Conservation (phyloP, 2,888 invertebrate species). For the Agrochola circellaris region DNA sequence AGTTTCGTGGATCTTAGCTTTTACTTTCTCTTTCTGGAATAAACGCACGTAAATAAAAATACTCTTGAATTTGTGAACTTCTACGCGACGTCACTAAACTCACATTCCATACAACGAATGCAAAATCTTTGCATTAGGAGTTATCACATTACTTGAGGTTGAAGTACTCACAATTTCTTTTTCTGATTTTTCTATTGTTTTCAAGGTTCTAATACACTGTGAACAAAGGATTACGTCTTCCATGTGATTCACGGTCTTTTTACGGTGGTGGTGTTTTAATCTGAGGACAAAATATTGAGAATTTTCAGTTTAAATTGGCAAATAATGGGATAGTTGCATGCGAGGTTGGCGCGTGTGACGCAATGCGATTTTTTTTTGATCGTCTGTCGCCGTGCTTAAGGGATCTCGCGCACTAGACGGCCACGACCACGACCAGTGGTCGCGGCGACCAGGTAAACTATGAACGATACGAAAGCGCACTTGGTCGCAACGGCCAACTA, state of each 20-base stretch:
- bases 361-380: neutral
- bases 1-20: slow-evolving; percentile 78
- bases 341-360: neutral
- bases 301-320: slow-evolving; percentile 3
- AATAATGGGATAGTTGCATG: neutral
- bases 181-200: slow-evolving; percentile 86
- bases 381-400: neutral
- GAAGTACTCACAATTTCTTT: slow-evolving; percentile 83
- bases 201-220: slow-evolving; percentile 82
- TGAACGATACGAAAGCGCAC: too few relatives aligned
- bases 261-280: slow-evolving; percentile 86
- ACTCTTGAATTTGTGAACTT: slow-evolving; percentile 38
- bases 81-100: slow-evolving; percentile 28
- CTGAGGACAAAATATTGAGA: slow-evolving; percentile 66
- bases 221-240: slow-evolving; percentile 86
- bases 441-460: too few relatives aligned
- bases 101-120: slow-evolving; percentile 56
- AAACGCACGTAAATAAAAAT: slow-evolving; percentile 59
- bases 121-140: slow-evolving; percentile 38
- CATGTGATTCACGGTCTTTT: slow-evolving; percentile 87
- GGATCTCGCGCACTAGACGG: too few relatives aligned
- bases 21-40: slow-evolving; percentile 85
- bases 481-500: too few relatives aligned
- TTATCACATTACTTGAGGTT: slow-evolving; percentile 24
- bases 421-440: too few relatives aligned